Evolutionary conservation across 2,113 vertebrate genomes (phyloP).

Genomic region (Forbesichthys papilliferus): DNA sequence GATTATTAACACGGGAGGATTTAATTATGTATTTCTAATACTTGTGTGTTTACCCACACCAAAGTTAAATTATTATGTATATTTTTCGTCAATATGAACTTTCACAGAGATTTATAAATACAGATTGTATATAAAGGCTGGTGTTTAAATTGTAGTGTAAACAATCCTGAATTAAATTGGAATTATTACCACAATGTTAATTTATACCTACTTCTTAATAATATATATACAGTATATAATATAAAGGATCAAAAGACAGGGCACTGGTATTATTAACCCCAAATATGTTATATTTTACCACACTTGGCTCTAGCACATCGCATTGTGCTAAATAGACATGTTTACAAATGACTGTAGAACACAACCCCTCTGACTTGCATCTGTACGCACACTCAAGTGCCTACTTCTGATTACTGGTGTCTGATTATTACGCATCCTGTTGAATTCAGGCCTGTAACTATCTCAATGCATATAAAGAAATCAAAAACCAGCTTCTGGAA

Average conservation of each 20-base stretch:
- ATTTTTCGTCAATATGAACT: background rate
- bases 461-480: background rate
- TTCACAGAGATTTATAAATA: no score
- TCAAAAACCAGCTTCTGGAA: slow-evolving; percentile 38
- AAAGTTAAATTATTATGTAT: slow-evolving; percentile 43
- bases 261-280: no score
- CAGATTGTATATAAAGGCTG: no score
- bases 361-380: slow-evolving; percentile 19
- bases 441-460: background rate
- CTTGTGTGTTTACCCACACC: slow-evolving; percentile 64
- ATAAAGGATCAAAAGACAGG: no score
- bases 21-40: slow-evolving; percentile 60
- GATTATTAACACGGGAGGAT: slow-evolving; percentile 58
- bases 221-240: no score
- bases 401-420: slow-evolving; percentile 46
- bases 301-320: background rate
- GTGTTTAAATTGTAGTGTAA: no score
- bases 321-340: background rate
- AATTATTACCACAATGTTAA: no score
- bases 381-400: slow-evolving; percentile 58
- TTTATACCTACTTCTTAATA: no score
- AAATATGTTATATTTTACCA: background rate
- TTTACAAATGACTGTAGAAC: background rate
- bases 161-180: no score
- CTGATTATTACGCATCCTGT: slow-evolving; percentile 14